These are phyloP conservation scores for Crotalus horridus DNA, from an alignment of 2,113 vertebrate species.

Conservation along the genomic window DNA sequence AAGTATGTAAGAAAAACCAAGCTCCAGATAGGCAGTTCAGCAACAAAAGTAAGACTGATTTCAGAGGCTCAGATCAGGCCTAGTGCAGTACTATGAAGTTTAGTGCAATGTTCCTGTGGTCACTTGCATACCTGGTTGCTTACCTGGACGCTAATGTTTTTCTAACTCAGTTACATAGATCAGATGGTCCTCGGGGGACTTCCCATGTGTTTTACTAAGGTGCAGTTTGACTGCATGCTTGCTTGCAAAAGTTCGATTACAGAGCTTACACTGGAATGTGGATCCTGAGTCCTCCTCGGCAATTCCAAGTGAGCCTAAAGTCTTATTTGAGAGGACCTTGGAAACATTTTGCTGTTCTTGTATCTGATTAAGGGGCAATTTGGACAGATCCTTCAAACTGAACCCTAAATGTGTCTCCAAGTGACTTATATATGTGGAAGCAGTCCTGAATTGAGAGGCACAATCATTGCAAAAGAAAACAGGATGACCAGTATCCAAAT, in stretches of 20 bases:
- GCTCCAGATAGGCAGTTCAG: conserved; percentile 93
- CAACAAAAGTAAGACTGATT: conserved; percentile 87
- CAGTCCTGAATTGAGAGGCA: conserved; percentile 99
- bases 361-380: conserved; percentile 91
- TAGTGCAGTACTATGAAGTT: conserved; percentile 88
- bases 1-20: conserved; percentile 90
- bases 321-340: conserved; percentile 86
- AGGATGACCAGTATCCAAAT: conserved; percentile 95
- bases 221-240: conserved; percentile 99
- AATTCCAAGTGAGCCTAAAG: conserved; percentile 81
- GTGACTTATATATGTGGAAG: conserved; percentile 92
- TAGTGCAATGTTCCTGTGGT: conserved; percentile 88
- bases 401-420: conserved; percentile 98
- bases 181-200: conserved; percentile 98
- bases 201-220: conserved; percentile 99
- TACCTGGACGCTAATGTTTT: conserved; percentile 80
- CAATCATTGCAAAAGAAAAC: conserved; percentile 99
- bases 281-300: conserved; percentile 88
- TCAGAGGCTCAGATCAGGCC: conserved; percentile 92
- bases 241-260: conserved; percentile 97
- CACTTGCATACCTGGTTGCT: conserved; percentile 83
- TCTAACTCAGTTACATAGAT: conserved; percentile 94
- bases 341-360: conserved; percentile 91
- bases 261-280: conserved; percentile 95
- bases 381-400: conserved; percentile 96